phyloP scores from a whole-genome alignment of 1,140 invertebrate species.

The Littorina saxatilis region DNA sequence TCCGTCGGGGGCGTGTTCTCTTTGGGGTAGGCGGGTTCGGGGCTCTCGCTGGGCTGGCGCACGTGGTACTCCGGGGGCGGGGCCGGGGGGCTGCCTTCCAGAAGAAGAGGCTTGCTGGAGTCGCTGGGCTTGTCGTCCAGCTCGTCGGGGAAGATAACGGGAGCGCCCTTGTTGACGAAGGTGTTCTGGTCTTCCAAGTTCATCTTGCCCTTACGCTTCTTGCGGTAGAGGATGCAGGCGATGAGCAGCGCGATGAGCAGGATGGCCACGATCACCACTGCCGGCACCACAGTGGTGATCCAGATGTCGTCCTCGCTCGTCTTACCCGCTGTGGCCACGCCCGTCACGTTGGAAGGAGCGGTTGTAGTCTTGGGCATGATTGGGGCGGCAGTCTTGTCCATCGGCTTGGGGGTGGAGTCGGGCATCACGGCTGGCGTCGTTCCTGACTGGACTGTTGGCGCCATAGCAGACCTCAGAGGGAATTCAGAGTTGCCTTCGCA shows the following conservation, averaged over 20 bases:
- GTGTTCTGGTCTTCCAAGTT: conserved; percentile 81
- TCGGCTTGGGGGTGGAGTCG: conserved; percentile 4
- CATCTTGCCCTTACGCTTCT: conserved; percentile 89
- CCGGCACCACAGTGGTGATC: conserved; percentile 92
- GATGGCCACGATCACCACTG: conserved; percentile 92
- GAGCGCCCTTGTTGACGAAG: conserved; percentile 92
- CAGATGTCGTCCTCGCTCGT: conserved; percentile 84
- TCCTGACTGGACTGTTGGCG: neutral
- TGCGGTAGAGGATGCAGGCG: conserved; percentile 91
- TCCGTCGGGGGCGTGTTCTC: conserved; percentile 68
- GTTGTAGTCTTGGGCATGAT: conserved; percentile 50
- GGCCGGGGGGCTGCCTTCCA: conserved; percentile 93
- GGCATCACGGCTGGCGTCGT: neutral
- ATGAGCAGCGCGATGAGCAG: conserved; percentile 89
- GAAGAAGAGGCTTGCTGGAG: conserved; percentile 92
- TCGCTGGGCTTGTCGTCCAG: conserved; percentile 90
- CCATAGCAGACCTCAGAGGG: conserved; percentile 31
- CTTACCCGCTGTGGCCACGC: conserved; percentile 42
- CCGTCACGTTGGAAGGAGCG: conserved; percentile 59
- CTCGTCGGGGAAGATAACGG: conserved; percentile 95
- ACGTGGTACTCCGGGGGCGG: conserved; percentile 86
- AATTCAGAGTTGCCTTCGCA: conserved; percentile 80
- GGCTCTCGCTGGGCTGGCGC: conserved; percentile 72
- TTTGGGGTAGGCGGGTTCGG: conserved; percentile 75
- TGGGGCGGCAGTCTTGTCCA: conserved; percentile 56